Percentiles rank a stretch among this genome's conserved stretches.
Evolutionary conservation across 2,888 invertebrate genomes (phyloP).

Genomic region (Andrena camellia): DNA sequence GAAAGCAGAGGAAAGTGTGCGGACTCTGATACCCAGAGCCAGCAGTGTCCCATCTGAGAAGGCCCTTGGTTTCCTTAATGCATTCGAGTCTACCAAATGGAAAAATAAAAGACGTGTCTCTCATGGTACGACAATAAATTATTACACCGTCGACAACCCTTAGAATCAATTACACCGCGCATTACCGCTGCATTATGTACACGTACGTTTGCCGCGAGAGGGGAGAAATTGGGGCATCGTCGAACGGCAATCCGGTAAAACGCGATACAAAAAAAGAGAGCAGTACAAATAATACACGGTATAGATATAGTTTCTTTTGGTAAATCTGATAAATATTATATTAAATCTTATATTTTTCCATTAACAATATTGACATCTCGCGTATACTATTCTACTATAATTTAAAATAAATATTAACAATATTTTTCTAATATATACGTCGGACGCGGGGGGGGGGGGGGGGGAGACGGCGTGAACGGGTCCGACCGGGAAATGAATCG

Average conservation of each 20-base stretch:
- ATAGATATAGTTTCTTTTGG: conserved; percentile 34
- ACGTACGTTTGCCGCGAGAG: conserved; percentile 21
- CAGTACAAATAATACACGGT: conserved; percentile 37
- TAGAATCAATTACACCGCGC: conserved; percentile 44
- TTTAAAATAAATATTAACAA: conserved; percentile 64
- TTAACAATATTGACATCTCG: conserved; percentile 62
- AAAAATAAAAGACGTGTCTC: conserved; percentile 60
- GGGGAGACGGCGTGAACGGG: conserved; percentile 36
- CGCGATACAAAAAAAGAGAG: conserved; percentile 35
- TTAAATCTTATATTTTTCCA: conserved; percentile 64
- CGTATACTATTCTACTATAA: conserved; percentile 45
- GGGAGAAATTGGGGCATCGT: conserved; percentile 17
- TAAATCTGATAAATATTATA: conserved; percentile 51
- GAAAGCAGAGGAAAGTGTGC: neutral
- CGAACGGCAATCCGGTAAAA: conserved; percentile 31
- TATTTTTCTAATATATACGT: conserved; percentile 43
- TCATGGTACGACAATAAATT: conserved; percentile 41
- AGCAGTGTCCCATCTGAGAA: conserved; percentile 2
- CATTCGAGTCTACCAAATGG: conserved; percentile 48
- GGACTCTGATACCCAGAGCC: neutral
- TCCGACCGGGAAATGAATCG: conserved; percentile 44
- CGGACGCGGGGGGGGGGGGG: conserved; percentile 27
- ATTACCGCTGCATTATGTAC: conserved; percentile 47
- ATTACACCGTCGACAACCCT: conserved; percentile 18
- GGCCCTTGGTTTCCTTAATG: neutral